phyloP scores from a whole-genome alignment of 2,113 vertebrate species.

The Sisor rabdophorus region DNA sequence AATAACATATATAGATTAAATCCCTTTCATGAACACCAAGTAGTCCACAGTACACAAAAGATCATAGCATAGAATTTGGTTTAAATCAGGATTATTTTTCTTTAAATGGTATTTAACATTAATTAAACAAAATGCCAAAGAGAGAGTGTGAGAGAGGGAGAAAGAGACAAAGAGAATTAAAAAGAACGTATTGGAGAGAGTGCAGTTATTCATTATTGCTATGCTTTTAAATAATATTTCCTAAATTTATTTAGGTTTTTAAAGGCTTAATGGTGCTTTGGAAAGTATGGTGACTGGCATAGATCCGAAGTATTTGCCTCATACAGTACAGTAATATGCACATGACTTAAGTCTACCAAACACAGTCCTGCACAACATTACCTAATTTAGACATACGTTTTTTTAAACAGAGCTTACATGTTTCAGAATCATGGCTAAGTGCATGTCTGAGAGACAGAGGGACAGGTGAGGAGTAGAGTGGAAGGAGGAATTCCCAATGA shows the following conservation, averaged over 20 bases:
- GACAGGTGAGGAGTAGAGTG: constrained; percentile 38
- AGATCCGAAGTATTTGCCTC: not conserved
- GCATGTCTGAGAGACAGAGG: constrained; percentile 6
- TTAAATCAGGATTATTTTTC: too few species aligned
- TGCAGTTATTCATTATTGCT: too few species aligned
- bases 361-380: too few species aligned
- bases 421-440: constrained; percentile 2
- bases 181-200: too few species aligned
- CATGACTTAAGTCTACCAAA: not conserved
- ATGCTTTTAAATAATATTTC: not conserved
- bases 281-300: not conserved
- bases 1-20: constrained; percentile 49
- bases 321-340: too few species aligned
- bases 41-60: too few species aligned
- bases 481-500: constrained; percentile 59
- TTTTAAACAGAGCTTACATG: not conserved
- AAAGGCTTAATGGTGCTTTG: not conserved
- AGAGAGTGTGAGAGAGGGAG: too few species aligned
- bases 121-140: constrained; percentile 11
- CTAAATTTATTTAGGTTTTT: not conserved
- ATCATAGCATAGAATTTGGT: too few species aligned
- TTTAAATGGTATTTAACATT: too few species aligned
- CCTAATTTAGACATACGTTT: not conserved
- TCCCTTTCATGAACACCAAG: too few species aligned
- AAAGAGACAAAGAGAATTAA: too few species aligned